Percentiles rank a stretch among this genome's conserved stretches.
Evolutionary conservation across 2,888 invertebrate species (phyloP).

Genomic region (Drosophila setosimentum): DNA sequence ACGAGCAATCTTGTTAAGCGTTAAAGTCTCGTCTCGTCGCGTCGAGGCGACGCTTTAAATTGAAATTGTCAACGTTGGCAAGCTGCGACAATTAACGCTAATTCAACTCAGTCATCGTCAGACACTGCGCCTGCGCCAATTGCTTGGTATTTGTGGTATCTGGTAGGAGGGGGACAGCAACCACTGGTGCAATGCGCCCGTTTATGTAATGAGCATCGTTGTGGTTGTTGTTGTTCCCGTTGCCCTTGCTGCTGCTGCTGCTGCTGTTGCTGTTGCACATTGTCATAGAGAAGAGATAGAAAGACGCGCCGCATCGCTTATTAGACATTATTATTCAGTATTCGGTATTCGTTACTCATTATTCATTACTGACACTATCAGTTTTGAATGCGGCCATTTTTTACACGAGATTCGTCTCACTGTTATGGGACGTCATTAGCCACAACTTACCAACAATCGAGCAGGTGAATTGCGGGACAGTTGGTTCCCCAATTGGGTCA

Average conservation of each 20-base stretch:
- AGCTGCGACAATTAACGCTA: slow-evolving; percentile 69
- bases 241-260: slow-evolving; percentile 3
- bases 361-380: slow-evolving; percentile 47
- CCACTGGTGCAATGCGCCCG: slow-evolving; percentile 60
- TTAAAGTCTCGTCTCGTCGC: slow-evolving; percentile 38
- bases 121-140: slow-evolving; percentile 32
- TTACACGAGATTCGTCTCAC: background rate
- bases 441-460: slow-evolving; percentile 42
- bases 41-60: slow-evolving; percentile 22
- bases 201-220: slow-evolving; percentile 67
- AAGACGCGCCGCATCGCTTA: slow-evolving; percentile 37
- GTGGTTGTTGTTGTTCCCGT: background rate
- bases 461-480: slow-evolving; percentile 33
- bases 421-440: slow-evolving; percentile 51
- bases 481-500: slow-evolving; percentile 41
- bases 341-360: slow-evolving; percentile 59
- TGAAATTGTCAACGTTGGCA: slow-evolving; percentile 58
- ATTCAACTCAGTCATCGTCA: slow-evolving; percentile 52
- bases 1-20: slow-evolving; percentile 66
- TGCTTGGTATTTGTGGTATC: slow-evolving; percentile 16
- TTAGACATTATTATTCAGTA: slow-evolving; percentile 69
- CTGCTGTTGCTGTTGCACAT: slow-evolving; percentile 16
- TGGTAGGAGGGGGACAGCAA: slow-evolving; percentile 5
- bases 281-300: slow-evolving; percentile 3
- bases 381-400: slow-evolving; percentile 35